phyloP scores from a whole-genome alignment of 2,113 vertebrate genomes.

The Echinops telfairi region DNA sequence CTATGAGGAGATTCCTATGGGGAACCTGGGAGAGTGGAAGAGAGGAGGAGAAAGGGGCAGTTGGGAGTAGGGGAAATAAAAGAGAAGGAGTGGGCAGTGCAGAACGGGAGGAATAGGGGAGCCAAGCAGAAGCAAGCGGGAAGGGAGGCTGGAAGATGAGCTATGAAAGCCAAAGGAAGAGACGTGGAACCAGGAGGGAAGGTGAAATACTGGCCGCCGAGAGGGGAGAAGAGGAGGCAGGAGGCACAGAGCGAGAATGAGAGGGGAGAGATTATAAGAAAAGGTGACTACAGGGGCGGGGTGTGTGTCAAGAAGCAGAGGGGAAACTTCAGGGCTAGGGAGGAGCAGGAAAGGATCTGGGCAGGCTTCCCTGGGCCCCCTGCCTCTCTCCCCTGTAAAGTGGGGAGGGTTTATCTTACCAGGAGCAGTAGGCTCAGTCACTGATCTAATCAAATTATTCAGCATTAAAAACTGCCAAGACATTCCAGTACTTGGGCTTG shows the following conservation, averaged over 20 bases:
- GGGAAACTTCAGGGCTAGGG: not conserved
- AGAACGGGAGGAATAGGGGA: too few species aligned
- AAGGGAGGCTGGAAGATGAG: too few species aligned
- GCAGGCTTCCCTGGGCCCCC: not conserved
- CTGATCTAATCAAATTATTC: slow-evolving; percentile 91
- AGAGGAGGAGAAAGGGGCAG: too few species aligned
- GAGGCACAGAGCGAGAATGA: too few species aligned
- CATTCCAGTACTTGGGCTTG: slow-evolving; percentile 88
- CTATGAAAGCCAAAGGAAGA: not conserved
- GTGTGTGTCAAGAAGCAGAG: not conserved
- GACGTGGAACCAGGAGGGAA: rapidly evolving
- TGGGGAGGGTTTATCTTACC: slow-evolving; percentile 88
- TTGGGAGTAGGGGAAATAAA: too few species aligned
- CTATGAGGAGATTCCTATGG: too few species aligned
- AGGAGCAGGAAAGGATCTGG: not conserved
- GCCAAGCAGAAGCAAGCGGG: too few species aligned
- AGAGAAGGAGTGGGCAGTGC: too few species aligned
- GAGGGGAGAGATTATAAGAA: not conserved
- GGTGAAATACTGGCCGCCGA: too few species aligned
- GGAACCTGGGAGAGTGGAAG: too few species aligned
- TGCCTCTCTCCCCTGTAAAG: slow-evolving; percentile 36
- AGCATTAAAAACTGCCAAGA: slow-evolving; percentile 90
- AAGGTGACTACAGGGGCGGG: too few species aligned
- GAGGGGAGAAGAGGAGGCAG: too few species aligned
- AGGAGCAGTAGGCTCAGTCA: slow-evolving; percentile 88